Base-by-base conservation (phyloP, 1,140 invertebrate genomes). In the Agrypnia vestita region DNA sequence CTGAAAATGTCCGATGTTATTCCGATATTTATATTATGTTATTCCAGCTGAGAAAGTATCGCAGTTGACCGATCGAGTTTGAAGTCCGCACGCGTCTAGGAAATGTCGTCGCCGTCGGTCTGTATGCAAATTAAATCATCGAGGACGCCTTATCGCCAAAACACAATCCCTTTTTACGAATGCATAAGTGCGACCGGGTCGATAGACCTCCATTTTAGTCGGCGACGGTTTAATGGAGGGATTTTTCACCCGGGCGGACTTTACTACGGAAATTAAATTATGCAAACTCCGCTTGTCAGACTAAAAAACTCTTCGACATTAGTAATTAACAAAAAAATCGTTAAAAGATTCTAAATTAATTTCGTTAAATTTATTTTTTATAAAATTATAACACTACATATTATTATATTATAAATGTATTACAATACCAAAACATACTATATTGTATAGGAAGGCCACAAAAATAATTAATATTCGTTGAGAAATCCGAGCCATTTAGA, bases 161-260 rank as follows among this genome's bases (percentile, higher is more conserved):
- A 69, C 56, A 59, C 71, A 78, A 78, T 71, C 17, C 75, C 11
- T 62, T 55, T 74, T 74, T 56, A 74, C 43, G 44, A 76, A 76
- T 76, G 73, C 73, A 76, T 61, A 47, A 76, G 62, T 76, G 25
- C 56, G 44, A 59, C 55, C 46, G 44, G 56, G 55, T 61, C 55
- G 51, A 44, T 15, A 76, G 73, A 62, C 35, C 59, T 17, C 46
- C 47, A 11, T n/a, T 6, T 8, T 43, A 43, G 8, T 55, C 51
- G 72, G n/a, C 72, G 51, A 49, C 43, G 62, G 62, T 15, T 71
- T 71, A 71, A 71, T 71, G 67, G n/a, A 71, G 46, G 67, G 67
- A 46, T 71, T 25, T 19, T 43, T 71, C 13, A 51, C 67, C 19
- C 47, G 67, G 7, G 9, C 8, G 61, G 47, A 35, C 6, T 35